Percentiles rank a stretch among this genome's conserved stretches.
These are phyloP conservation scores for Chloromyia formosa DNA, from an alignment of 2,888 invertebrate genomes.

Conservation along the genomic window DNA sequence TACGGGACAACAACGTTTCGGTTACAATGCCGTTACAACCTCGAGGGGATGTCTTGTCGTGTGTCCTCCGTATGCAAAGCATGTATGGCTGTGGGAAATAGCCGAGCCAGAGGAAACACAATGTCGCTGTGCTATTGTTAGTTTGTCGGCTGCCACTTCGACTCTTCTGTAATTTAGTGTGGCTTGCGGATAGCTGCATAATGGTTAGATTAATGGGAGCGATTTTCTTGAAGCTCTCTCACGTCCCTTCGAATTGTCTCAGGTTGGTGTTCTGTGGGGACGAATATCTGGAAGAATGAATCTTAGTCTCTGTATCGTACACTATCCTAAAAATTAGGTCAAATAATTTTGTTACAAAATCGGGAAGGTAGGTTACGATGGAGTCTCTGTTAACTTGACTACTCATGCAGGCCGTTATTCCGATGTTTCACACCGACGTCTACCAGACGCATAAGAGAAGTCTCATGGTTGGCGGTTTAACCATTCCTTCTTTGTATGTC, in stretches of 20 bases:
- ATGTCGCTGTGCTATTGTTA: slow-evolving; percentile 1
- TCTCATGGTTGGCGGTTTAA: too few relatives aligned
- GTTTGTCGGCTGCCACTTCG: slow-evolving; percentile 24
- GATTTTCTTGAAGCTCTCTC: slow-evolving; percentile 14
- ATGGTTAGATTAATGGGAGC: slow-evolving; percentile 41
- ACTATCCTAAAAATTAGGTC: too few relatives aligned
- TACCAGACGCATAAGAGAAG: too few relatives aligned
- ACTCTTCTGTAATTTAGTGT: slow-evolving; percentile 32
- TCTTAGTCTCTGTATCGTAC: too few relatives aligned
- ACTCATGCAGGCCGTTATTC: too few relatives aligned
- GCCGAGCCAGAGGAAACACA: slow-evolving; percentile 24
- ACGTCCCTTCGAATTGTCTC: neutral
- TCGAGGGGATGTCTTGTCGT: slow-evolving; percentile 9
- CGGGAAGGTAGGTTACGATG: too few relatives aligned
- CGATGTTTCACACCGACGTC: too few relatives aligned
- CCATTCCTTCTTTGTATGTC: too few relatives aligned
- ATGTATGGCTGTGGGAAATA: neutral
- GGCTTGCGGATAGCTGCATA: slow-evolving; percentile 45
- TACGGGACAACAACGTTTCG: neutral
- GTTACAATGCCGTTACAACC: slow-evolving; percentile 16
- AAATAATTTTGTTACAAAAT: too few relatives aligned
- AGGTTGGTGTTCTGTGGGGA: neutral
- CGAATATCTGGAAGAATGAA: too few relatives aligned
- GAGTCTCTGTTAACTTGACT: too few relatives aligned
- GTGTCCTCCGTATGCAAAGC: neutral